A percentile compares a stretch with the other conserved stretches of the same genome.
These are phyloP conservation scores for Myiozetetes cayanensis DNA, from an alignment of 2,113 vertebrate species.

Conservation along the genomic window DNA sequence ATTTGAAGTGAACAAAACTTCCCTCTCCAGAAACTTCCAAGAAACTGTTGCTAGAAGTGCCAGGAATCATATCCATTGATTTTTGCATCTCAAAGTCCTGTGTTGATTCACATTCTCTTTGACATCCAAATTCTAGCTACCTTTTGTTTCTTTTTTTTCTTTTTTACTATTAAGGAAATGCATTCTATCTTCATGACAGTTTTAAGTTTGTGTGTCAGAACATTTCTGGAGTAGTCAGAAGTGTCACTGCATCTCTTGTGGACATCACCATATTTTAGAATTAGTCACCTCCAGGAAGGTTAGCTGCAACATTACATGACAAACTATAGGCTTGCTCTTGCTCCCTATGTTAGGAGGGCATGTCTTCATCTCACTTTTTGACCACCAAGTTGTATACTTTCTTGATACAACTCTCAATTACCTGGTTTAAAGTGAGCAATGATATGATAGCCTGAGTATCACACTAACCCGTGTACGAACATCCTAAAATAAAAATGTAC, in stretches of 20 bases:
- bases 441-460: background rate
- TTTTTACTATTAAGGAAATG: background rate
- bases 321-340: background rate
- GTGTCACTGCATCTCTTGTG: background rate
- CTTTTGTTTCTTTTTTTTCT: background rate
- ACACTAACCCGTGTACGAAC: background rate
- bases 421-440: background rate
- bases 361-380: background rate
- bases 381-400: background rate
- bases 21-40: background rate
- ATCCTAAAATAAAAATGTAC: background rate
- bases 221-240: background rate
- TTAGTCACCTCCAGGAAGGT: background rate
- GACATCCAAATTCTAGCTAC: background rate
- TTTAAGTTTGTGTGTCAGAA: background rate
- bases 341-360: background rate
- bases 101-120: background rate
- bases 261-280: background rate
- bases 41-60: background rate
- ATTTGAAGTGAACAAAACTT: background rate
- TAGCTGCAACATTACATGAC: background rate
- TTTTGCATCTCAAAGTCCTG: background rate
- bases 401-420: background rate
- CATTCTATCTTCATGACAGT: background rate
- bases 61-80: background rate